Percentiles rank a stretch among this genome's conserved stretches.
phyloP scores from a whole-genome alignment of 2,113 vertebrate genomes.

The Anarrhichthys ocellatus region DNA sequence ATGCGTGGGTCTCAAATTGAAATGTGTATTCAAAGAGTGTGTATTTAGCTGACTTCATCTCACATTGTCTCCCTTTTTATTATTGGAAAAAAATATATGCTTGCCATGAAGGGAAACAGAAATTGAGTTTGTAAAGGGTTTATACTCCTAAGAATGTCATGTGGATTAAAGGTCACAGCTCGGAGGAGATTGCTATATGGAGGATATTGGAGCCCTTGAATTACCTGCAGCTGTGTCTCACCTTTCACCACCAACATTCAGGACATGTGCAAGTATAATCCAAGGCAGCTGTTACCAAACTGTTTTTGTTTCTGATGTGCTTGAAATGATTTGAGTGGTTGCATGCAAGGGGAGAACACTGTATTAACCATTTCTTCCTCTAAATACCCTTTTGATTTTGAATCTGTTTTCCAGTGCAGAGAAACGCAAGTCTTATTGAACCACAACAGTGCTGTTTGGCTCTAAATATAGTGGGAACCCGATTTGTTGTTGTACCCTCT shows the following conservation, averaged over 20 bases:
- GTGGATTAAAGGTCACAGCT: not conserved
- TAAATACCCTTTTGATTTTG: not conserved
- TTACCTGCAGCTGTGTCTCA: not conserved
- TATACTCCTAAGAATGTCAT: not conserved
- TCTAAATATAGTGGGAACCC: too few relatives aligned
- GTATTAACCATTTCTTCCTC: not conserved
- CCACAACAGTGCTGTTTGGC: not conserved
- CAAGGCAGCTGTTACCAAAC: not conserved
- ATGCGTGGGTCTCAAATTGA: conserved; percentile 9
- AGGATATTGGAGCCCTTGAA: not conserved
- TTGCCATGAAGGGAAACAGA: not conserved
- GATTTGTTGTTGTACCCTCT: not conserved
- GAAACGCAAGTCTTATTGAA: not conserved
- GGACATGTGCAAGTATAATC: not conserved
- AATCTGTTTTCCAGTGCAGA: not conserved
- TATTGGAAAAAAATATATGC: not conserved
- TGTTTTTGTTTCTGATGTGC: not conserved
- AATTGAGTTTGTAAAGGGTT: not conserved
- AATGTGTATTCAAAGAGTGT: conserved; percentile 7
- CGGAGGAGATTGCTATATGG: not conserved
- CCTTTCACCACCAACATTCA: not conserved
- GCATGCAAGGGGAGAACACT: not conserved
- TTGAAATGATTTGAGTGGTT: conserved; percentile 21
- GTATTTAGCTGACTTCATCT: conserved; percentile 1
- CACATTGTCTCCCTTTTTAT: not conserved